phyloP scores from a whole-genome alignment of 2,888 invertebrate genomes.

The Orthonychiurus folsomi region DNA sequence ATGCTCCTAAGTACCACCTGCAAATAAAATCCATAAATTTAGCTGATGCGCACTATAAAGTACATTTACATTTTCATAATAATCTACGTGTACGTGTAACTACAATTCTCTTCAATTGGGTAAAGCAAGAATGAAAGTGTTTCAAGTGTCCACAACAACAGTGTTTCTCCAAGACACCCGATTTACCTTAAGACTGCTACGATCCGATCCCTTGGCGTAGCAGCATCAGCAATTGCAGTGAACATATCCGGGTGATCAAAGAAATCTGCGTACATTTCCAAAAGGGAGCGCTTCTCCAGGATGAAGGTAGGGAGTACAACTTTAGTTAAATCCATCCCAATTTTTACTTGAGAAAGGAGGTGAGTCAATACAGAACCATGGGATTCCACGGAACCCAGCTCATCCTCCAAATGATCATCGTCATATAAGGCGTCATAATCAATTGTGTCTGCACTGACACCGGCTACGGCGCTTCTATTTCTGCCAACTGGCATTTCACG shows the following conservation, averaged over 20 bases:
- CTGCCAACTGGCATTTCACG: no score
- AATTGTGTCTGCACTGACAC: constrained; percentile 11
- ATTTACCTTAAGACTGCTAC: constrained; percentile 64
- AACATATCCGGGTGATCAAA: constrained; percentile 82
- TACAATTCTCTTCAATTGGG: no score
- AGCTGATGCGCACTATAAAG: background rate
- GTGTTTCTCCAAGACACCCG: background rate
- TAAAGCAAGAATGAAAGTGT: no score
- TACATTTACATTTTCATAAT: no score
- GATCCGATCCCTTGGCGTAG: constrained; percentile 79
- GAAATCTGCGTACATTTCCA: constrained; percentile 99
- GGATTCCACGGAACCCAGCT: constrained; percentile 77
- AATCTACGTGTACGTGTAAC: no score
- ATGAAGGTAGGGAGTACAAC: constrained; percentile 98
- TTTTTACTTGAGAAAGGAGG: constrained; percentile 91
- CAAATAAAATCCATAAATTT: background rate
- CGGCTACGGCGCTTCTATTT: no score
- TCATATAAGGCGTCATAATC: constrained; percentile 39
- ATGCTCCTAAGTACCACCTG: constrained; percentile 95
- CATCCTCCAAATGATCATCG: constrained; percentile 34
- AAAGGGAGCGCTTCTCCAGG: constrained; percentile 85
- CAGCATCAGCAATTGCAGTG: constrained; percentile 76
- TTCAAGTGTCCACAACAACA: no score
- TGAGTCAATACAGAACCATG: constrained; percentile 97
- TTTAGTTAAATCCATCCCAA: constrained; percentile 99